Conservation (phyloP, 2,888 invertebrate species). For the Neoaliturus tenellus region DNA sequence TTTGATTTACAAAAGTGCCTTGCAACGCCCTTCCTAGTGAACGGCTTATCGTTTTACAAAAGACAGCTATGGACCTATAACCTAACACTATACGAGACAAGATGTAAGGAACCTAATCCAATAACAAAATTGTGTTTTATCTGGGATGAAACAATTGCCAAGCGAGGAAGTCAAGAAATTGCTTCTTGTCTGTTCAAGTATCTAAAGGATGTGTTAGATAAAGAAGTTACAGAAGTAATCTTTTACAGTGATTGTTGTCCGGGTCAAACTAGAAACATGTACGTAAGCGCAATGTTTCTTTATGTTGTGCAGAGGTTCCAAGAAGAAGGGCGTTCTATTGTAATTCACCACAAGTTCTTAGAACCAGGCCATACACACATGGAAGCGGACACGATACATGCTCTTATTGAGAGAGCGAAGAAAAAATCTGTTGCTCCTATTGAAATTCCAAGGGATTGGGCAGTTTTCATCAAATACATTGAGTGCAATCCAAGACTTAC, state of each 20-base stretch:
- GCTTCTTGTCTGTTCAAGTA: too few relatives aligned
- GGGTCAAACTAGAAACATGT: constrained; percentile 56
- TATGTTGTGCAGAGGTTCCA: constrained; percentile 27
- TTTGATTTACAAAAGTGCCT: constrained; percentile 58
- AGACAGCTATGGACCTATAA: constrained; percentile 56
- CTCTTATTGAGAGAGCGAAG: too few relatives aligned
- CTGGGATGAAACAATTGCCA: too few relatives aligned
- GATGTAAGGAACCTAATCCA: constrained; percentile 38
- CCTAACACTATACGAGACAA: constrained; percentile 56
- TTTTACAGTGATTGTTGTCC: constrained; percentile 57
- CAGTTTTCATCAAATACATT: constrained; percentile 7
- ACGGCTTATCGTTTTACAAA: constrained; percentile 57
- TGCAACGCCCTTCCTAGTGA: constrained; percentile 47
- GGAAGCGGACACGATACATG: too few relatives aligned
- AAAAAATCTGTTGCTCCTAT: constrained; percentile 21
- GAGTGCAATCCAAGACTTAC: constrained; percentile 42
- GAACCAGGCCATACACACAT: constrained; percentile 36
- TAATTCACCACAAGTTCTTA: constrained; percentile 42
- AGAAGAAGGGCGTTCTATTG: constrained; percentile 25
- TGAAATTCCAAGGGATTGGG: constrained; percentile 32
- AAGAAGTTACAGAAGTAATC: constrained; percentile 44
- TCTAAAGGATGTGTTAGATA: too few relatives aligned
- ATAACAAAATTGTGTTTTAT: constrained; percentile 3
- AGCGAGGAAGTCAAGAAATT: too few relatives aligned
- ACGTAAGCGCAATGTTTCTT: constrained; percentile 44